Percentiles rank a stretch among this genome's conserved stretches.
These are phyloP conservation scores for Trichogramma evanescens DNA, from an alignment of 2,888 invertebrate species.

Conservation along the genomic window DNA sequence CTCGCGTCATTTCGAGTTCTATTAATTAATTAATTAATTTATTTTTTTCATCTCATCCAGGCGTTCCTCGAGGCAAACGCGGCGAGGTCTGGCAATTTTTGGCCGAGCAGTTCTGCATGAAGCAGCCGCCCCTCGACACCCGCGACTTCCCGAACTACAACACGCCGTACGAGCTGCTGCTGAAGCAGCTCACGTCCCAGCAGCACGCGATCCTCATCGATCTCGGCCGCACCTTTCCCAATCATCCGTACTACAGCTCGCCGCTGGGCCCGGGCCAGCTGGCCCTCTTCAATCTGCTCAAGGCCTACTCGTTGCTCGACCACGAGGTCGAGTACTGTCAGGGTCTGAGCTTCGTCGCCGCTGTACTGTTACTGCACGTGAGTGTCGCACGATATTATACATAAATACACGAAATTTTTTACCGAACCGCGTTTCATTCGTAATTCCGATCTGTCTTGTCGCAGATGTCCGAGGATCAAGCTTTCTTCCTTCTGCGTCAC, in stretches of 20 bases:
- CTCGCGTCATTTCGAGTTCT: no score
- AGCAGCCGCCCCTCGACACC: constrained; percentile 64
- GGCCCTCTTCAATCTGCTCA: constrained; percentile 87
- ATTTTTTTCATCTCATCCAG: constrained; percentile 44
- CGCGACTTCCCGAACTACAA: constrained; percentile 67
- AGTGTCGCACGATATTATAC: constrained; percentile 43
- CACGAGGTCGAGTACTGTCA: constrained; percentile 95
- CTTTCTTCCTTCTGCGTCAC: constrained; percentile 80
- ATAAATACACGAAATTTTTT: neutral
- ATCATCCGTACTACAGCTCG: constrained; percentile 86
- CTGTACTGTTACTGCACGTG: constrained; percentile 85
- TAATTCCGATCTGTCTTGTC: neutral
- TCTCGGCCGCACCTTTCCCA: constrained; percentile 88
- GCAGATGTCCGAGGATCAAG: constrained; percentile 89
- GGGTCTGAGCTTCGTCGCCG: constrained; percentile 92
- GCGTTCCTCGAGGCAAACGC: constrained; percentile 76
- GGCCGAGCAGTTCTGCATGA: constrained; percentile 72
- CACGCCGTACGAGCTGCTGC: constrained; percentile 69
- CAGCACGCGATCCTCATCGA: constrained; percentile 96
- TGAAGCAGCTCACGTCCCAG: constrained; percentile 84
- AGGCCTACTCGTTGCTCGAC: constrained; percentile 91
- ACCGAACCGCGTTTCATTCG: neutral
- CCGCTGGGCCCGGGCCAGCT: constrained; percentile 89
- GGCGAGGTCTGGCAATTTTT: constrained; percentile 91
- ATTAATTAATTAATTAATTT: no score